Base-by-base conservation (phyloP, 2,888 invertebrate genomes). In the Brachyptera putata region DNA sequence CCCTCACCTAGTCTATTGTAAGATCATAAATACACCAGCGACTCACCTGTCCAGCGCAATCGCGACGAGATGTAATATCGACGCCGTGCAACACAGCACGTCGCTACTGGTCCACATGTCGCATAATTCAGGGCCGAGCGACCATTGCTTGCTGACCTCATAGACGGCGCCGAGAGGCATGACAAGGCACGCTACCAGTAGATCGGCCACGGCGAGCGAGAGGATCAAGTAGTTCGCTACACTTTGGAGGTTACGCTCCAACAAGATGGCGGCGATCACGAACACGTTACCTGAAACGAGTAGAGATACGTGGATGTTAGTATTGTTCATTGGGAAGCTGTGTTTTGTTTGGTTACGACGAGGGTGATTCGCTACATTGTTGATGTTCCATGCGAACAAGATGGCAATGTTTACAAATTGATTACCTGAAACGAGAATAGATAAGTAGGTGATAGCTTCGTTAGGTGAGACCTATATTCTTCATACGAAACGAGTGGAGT, bases 101-200 rank as follows among this genome's bases (percentile, higher is more conserved):
- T 95, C 95, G 61, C 89, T 89, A 34, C 90, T 90, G 26, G 93
- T 92, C 93, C 93, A 95, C 85, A 95, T 89, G 76, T 95, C 94
- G 76, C 95, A 95, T 61, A 92, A 80, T 71, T 89, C 87, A 25
- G 91, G 88, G 59, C 92, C 92, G 66, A 94, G 79, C 67, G 85
- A 86, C 93, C 93, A 93, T 74, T 87, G 83, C 72, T 85, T 83
- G 65, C 84, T 85, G 63, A 87, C 85, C 76, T 89, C 86, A 75
- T 87, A 88, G 66, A 88, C 87, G 59, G 88, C 88, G 58, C 76
- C 74, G 68, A 87, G 76, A 13, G 87, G 87, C 87, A 88, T 88
- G 65, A 88, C 87, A 60, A 88, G 79, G 69, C 87, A 89, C 26
- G 93, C 92, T 62, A 95, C 94, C 70, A 95, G 80, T 57, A 95